Conservation (phyloP, 2,888 invertebrate species). For the Luperina nickerlii region DNA sequence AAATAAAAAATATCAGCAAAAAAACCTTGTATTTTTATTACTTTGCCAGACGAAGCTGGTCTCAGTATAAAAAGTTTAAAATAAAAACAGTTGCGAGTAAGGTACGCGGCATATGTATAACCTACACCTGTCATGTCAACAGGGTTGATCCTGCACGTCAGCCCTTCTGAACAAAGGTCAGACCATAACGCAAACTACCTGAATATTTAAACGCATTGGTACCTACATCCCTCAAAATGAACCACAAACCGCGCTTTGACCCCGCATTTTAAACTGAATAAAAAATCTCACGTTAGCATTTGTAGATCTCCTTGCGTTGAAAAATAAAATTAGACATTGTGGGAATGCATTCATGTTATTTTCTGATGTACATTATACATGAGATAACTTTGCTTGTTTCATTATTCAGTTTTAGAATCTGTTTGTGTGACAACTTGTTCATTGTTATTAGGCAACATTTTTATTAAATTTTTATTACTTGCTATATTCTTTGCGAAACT, state of each 20-base stretch:
- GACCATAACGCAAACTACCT: constrained; percentile 71
- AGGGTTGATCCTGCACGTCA: constrained; percentile 61
- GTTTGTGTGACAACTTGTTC: constrained; percentile 36
- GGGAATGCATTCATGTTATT: constrained; percentile 44
- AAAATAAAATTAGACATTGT: constrained; percentile 49
- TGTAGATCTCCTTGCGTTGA: constrained; percentile 20
- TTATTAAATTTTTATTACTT: constrained; percentile 1
- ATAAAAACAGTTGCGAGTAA: constrained; percentile 52
- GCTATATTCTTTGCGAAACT: constrained; percentile 24
- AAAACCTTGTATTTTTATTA: constrained; percentile 35
- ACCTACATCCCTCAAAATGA: constrained; percentile 69
- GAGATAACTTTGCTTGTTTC: constrained; percentile 39
- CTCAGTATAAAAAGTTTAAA: constrained; percentile 41
- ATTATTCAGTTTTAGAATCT: constrained; percentile 41
- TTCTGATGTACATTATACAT: constrained; percentile 30
- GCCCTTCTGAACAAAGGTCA: constrained; percentile 74
- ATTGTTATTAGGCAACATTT: constrained; percentile 25
- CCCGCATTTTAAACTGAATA: constrained; percentile 61
- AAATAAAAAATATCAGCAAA: constrained; percentile 15
- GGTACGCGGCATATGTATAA: constrained; percentile 44
- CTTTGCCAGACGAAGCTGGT: constrained; percentile 27
- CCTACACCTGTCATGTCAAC: constrained; percentile 63
- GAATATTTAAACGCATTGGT: constrained; percentile 75
- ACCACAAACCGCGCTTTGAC: constrained; percentile 67
- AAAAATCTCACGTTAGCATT: constrained; percentile 52